Evolutionary conservation across 2,888 invertebrate species (phyloP), one percentile per base, ranked within the genome.

Genomic region (Trilocha varians): DNA sequence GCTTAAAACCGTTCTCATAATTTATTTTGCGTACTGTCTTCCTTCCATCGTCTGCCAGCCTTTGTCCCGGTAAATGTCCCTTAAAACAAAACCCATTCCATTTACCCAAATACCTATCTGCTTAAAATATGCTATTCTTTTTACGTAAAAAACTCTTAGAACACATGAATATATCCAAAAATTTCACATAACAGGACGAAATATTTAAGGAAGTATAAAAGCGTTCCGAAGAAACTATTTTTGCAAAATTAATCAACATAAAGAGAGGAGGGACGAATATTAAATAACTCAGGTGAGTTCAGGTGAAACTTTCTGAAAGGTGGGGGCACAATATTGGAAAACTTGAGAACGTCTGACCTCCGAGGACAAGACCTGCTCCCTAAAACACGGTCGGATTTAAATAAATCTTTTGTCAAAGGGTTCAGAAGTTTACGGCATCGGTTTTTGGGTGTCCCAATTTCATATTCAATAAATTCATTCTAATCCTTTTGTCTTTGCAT

Each of bases 321-420:
- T 32, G 34, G 33, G 35, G 41, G 35, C n/a, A 42, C 44, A 47
- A 46, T 41, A 47, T 47, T 39, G 36, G 41, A 16, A 46, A 53
- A 55, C 51, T 56, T 53, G 40, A 52, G 54, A 52, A 41, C 45
- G 39, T 32, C 34, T 39, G 42, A 42, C 42, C 42, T 35, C n/a
- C 16, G 38, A 38, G 35, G 38, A 35, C 42, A 6, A 25, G 25
- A 34, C 32, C 38, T 16, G 34, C 14, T 35, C 42, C 45, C 32
- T 9, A 47, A 55, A 48, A 60, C 43, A 48, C 38, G 46, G 44
- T 45, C 52, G 52, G 50, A 62, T 60, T 62, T 53, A 43, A 57
- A 64, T 64, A 65, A 64, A 64, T 59, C 61, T 62, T 43, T 47
- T 47, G 41, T 47, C 51, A 53, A 52, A 48, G 46, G 53, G 51